Conservation (phyloP, 1,140 invertebrate genomes). For the Pinna nobilis region DNA sequence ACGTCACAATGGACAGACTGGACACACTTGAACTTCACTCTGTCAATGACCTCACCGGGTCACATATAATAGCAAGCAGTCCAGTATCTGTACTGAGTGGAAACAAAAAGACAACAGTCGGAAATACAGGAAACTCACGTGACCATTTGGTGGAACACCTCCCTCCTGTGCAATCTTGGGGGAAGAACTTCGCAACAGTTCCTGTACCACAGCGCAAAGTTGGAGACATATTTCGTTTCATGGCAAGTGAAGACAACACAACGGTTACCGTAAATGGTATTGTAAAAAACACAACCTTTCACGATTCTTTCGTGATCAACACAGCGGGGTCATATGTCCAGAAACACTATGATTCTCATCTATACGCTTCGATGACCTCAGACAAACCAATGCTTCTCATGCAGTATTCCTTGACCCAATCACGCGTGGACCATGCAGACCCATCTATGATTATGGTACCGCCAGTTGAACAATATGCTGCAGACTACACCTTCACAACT, state of each 20-base stretch:
- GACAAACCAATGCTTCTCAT: constrained; percentile 30
- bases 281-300: not conserved
- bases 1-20: constrained; percentile 37
- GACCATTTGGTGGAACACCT: constrained; percentile 36
- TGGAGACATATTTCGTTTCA: constrained; percentile 33
- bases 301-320: not conserved
- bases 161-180: constrained; percentile 29
- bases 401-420: constrained; percentile 32
- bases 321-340: constrained; percentile 25
- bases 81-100: constrained; percentile 25
- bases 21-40: constrained; percentile 48
- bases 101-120: constrained; percentile 26
- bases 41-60: constrained; percentile 22
- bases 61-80: constrained; percentile 15
- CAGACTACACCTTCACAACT: constrained; percentile 38
- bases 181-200: constrained; percentile 31
- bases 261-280: constrained; percentile 21
- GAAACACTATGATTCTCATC: constrained; percentile 31
- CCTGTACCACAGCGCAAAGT: constrained; percentile 23
- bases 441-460: constrained; percentile 30
- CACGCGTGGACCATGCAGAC: constrained; percentile 10
- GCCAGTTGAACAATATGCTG: constrained; percentile 34
- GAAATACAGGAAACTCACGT: constrained; percentile 10
- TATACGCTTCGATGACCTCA: constrained; percentile 15
- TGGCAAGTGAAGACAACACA: constrained; percentile 31